Evolutionary conservation across 2,797 vertebrate species (phyloP).

Genomic region (Microctenopoma stevenorrisi): DNA sequence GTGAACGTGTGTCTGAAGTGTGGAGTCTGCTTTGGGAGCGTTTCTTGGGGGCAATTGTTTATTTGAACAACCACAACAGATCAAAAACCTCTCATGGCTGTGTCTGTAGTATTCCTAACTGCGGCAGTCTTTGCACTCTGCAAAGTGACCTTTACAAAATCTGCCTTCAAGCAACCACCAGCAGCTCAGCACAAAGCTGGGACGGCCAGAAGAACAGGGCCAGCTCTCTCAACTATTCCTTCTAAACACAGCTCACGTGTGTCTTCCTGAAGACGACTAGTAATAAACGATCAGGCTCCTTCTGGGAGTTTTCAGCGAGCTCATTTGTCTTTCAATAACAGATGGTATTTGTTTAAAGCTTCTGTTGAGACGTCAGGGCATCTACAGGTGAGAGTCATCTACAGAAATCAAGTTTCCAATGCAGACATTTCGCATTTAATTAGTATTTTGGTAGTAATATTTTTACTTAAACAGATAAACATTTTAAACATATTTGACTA

Average conservation of each 20-base stretch:
- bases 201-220: slow-evolving; percentile 24
- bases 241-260: slow-evolving; percentile 26
- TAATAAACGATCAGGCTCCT: slow-evolving; percentile 17
- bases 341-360: slow-evolving; percentile 1
- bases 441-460: no score
- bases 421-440: no score
- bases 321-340: slow-evolving; percentile 17
- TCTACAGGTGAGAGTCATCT: not conserved
- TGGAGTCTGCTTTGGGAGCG: not conserved
- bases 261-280: slow-evolving; percentile 20
- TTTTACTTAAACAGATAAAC: no score
- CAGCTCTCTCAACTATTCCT: slow-evolving; percentile 12
- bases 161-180: slow-evolving; percentile 34
- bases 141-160: slow-evolving; percentile 59
- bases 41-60: slow-evolving; percentile 30
- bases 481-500: no score
- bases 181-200: slow-evolving; percentile 12
- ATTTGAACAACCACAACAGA: slow-evolving; percentile 20
- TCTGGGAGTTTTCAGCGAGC: slow-evolving; percentile 2
- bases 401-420: not conserved
- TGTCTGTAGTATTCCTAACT: slow-evolving; percentile 12
- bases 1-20: slow-evolving; percentile 6
- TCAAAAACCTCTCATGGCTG: slow-evolving; percentile 16
- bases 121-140: slow-evolving; percentile 31
- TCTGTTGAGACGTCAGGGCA: not conserved